phyloP scores from a whole-genome alignment of 2,113 vertebrate genomes.

The Bagarius yarrelli region DNA sequence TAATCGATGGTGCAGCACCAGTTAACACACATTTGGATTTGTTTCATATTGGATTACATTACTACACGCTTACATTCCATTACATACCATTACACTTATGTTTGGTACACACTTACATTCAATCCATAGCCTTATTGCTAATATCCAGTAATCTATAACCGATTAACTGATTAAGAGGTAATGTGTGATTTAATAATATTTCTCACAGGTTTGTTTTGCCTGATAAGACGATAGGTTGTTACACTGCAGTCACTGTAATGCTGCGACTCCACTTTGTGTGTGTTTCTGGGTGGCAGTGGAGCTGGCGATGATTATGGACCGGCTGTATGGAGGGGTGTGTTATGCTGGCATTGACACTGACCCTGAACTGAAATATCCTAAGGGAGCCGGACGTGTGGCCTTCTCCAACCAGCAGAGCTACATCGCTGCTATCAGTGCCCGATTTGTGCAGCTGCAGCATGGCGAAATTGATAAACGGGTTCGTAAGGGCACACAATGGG shows the following conservation, averaged over 20 bases:
- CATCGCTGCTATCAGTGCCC: constrained; percentile 99
- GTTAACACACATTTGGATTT: too few relatives aligned
- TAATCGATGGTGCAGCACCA: too few relatives aligned
- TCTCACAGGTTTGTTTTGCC: too few relatives aligned
- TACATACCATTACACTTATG: too few relatives aligned
- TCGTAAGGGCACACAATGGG: constrained; percentile 58
- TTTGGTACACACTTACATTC: too few relatives aligned
- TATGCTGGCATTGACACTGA: constrained; percentile 98
- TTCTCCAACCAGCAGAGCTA: constrained; percentile 99
- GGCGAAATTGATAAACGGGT: constrained; percentile 99
- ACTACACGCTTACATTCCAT: too few relatives aligned
- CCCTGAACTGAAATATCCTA: constrained; percentile 98
- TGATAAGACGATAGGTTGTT: too few relatives aligned
- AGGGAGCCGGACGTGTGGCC: constrained; percentile 95
- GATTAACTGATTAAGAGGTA: too few relatives aligned
- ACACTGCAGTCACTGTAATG: not conserved
- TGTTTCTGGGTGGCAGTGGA: constrained; percentile 77
- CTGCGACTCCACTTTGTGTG: constrained; percentile 1
- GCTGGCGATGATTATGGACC: constrained; percentile 99
- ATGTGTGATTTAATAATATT: too few relatives aligned
- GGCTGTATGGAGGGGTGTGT: constrained; percentile 96
- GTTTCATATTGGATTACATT: too few relatives aligned
- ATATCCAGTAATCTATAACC: too few relatives aligned
- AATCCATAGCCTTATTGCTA: too few relatives aligned
- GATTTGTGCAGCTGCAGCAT: constrained; percentile 99